Conservation (phyloP, 1,140 invertebrate genomes). For the Trigoniulus corallinus region DNA sequence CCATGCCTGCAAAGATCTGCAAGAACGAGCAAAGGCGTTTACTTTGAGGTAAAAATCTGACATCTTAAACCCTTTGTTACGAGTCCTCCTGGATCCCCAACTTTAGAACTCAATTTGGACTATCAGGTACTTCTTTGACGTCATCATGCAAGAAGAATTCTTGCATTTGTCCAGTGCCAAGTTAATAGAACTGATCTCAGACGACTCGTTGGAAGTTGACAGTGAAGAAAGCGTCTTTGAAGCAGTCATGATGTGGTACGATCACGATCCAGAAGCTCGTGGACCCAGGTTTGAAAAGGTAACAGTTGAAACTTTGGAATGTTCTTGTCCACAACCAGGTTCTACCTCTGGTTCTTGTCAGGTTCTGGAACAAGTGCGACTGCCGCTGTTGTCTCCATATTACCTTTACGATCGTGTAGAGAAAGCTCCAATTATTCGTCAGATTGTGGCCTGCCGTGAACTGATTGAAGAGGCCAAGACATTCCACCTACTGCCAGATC, state of each 20-base stretch:
- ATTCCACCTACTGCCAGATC: conserved; percentile 34
- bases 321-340: neutral
- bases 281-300: conserved; percentile 19
- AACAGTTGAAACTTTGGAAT: neutral
- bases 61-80: too few species aligned
- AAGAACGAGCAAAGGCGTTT: conserved; percentile 29
- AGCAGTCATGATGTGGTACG: conserved; percentile 34
- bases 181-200: conserved; percentile 33
- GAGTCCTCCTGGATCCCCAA: too few species aligned
- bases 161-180: conserved; percentile 28
- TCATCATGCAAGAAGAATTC: conserved; percentile 32
- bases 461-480: conserved; percentile 34
- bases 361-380: conserved; percentile 35
- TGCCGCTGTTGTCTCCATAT: conserved; percentile 38
- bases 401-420: conserved; percentile 39
- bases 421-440: conserved; percentile 22
- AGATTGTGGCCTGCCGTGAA: conserved; percentile 25
- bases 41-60: conserved; percentile 18
- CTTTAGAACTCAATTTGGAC: too few species aligned
- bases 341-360: conserved; percentile 10
- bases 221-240: conserved; percentile 38
- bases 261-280: conserved; percentile 23
- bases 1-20: conserved; percentile 32
- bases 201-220: conserved; percentile 34
- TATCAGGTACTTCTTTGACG: conserved; percentile 24